phyloP scores from a whole-genome alignment of 2,888 invertebrate genomes.

The Sympetrum striolatum region DNA sequence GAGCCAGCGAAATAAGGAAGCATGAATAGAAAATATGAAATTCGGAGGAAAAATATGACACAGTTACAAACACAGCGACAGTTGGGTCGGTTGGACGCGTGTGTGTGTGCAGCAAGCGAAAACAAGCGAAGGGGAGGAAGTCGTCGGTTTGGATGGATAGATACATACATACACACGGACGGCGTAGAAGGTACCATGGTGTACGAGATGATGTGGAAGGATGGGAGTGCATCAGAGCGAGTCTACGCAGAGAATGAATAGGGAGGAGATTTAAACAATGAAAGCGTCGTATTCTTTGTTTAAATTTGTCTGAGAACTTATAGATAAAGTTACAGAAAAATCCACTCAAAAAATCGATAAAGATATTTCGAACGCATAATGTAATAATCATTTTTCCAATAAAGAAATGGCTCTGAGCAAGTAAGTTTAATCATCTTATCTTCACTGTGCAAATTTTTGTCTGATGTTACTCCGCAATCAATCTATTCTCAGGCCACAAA shows the following conservation, averaged over 20 bases:
- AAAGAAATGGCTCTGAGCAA: no score
- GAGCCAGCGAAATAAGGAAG: background rate
- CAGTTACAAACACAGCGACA: background rate
- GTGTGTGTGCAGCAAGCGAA: background rate
- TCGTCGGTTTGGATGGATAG: background rate
- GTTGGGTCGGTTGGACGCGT: background rate
- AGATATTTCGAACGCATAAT: no score
- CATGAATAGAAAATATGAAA: slow-evolving; percentile 10
- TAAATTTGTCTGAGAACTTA: background rate
- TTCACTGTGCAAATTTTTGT: no score
- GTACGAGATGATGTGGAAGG: background rate
- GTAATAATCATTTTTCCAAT: no score
- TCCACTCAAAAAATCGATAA: no score
- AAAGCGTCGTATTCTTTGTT: background rate
- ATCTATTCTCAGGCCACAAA: no score
- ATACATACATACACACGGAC: no score
- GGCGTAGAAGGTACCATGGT: no score
- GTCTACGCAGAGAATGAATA: background rate
- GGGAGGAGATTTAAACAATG: background rate
- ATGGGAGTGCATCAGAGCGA: background rate
- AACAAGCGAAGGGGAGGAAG: background rate
- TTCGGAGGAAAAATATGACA: background rate
- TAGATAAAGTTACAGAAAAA: no score
- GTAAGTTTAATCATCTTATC: no score
- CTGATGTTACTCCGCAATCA: no score